phyloP scores from a whole-genome alignment of 30 jellyfish, hydroid and myxozoan species.

The Rhopilema esculentum region DNA sequence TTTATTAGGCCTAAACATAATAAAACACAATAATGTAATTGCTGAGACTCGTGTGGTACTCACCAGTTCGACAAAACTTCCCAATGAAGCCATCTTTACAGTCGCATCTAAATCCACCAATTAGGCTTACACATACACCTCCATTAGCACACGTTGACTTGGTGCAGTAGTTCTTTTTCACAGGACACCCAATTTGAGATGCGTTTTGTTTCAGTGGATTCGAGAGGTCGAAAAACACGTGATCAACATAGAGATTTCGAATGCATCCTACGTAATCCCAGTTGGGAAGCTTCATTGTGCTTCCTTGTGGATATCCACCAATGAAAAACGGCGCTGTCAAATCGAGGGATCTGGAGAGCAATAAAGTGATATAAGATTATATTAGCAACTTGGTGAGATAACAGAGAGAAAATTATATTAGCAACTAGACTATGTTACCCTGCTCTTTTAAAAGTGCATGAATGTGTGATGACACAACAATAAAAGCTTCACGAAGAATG shows the following conservation, averaged over 20 bases:
- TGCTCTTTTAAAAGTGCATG: too few relatives aligned
- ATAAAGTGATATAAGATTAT: not conserved
- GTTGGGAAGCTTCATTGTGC: conserved; percentile 40
- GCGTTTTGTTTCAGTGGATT: conserved; percentile 49
- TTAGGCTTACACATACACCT: conserved; percentile 72
- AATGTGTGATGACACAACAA: too few relatives aligned
- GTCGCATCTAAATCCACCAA: conserved; percentile 67
- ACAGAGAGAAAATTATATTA: too few relatives aligned
- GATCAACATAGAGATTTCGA: conserved; percentile 80
- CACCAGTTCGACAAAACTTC: conserved; percentile 81
- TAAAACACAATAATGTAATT: too few relatives aligned
- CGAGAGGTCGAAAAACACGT: conserved; percentile 72
- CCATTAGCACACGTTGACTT: conserved; percentile 72
- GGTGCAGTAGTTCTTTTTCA: conserved; percentile 54
- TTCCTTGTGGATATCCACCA: conserved; percentile 85
- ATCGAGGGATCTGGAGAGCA: conserved; percentile 82
- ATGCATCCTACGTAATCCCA: conserved; percentile 92
- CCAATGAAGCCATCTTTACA: conserved; percentile 86
- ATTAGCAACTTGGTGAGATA: not conserved
- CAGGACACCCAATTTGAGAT: conserved; percentile 71
- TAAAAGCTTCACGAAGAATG: too few relatives aligned
- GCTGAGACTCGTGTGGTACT: conserved; percentile 4
- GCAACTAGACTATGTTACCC: too few relatives aligned
- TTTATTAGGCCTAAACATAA: too few relatives aligned
- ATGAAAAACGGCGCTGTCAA: conserved; percentile 87